A percentile compares a stretch with the other conserved stretches of the same genome.
phyloP scores from a whole-genome alignment of 2,113 vertebrate species.

The Carlito syrichta region DNA sequence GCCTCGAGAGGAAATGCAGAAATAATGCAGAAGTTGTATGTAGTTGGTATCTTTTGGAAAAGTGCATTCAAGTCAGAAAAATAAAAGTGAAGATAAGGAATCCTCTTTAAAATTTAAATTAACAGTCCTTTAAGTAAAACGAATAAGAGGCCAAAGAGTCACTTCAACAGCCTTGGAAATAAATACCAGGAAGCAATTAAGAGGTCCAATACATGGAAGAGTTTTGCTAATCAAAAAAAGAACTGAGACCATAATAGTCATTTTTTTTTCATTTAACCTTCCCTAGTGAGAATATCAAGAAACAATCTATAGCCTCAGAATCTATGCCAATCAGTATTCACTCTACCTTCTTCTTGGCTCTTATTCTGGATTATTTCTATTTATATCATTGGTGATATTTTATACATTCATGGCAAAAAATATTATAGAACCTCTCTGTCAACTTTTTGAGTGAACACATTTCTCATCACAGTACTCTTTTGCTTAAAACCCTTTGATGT shows the following conservation, averaged over 20 bases:
- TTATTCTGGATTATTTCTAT: not conserved
- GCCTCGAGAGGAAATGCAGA: conserved; percentile 20
- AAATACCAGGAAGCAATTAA: conserved; percentile 6
- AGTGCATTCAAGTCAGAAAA: conserved; percentile 24
- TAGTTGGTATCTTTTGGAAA: conserved; percentile 37
- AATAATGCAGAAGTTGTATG: not conserved
- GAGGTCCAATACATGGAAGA: not conserved
- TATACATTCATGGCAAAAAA: not conserved
- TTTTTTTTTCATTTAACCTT: not conserved
- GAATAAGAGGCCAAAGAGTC: not conserved
- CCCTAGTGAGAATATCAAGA: not conserved
- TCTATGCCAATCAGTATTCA: not conserved
- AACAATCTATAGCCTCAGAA: not conserved
- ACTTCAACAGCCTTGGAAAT: not conserved
- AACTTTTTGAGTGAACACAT: not conserved
- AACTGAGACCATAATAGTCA: not conserved
- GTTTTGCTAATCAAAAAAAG: conserved; percentile 15
- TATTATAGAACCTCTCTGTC: not conserved
- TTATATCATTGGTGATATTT: not conserved
- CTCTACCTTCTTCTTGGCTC: not conserved
- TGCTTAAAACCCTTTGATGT: not conserved
- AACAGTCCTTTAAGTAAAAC: conserved; percentile 5
- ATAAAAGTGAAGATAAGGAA: conserved; percentile 9
- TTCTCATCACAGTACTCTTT: not conserved
- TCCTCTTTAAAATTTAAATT: conserved; percentile 26